These are phyloP conservation scores for Oeneis ivallda DNA, from an alignment of 2,888 invertebrate genomes.

Conservation along the genomic window DNA sequence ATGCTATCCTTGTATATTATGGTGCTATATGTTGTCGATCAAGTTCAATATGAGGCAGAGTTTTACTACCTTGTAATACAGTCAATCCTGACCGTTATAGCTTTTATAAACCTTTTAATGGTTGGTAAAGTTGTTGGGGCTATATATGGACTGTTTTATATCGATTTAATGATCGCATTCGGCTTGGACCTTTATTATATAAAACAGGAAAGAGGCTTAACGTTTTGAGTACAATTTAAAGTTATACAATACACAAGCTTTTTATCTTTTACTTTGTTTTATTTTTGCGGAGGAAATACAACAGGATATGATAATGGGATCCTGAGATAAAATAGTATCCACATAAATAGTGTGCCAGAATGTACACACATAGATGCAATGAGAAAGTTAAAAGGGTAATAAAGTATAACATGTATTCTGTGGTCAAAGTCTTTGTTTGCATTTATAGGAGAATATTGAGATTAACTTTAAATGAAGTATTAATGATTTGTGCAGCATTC, in stretches of 20 bases:
- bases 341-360: neutral
- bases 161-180: conserved; percentile 67
- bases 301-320: conserved; percentile 19
- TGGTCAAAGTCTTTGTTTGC: conserved; percentile 46
- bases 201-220: conserved; percentile 63
- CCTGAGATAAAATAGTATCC: conserved; percentile 29
- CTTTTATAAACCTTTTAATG: conserved; percentile 51
- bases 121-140: conserved; percentile 58
- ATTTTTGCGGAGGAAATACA: neutral
- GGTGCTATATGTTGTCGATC: conserved; percentile 72
- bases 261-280: conserved; percentile 11
- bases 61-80: conserved; percentile 62
- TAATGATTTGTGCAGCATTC: conserved; percentile 47
- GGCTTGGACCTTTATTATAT: conserved; percentile 64
- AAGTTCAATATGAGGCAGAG: conserved; percentile 69
- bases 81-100: conserved; percentile 50
- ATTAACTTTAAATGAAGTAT: conserved; percentile 48
- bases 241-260: neutral
- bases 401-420: conserved; percentile 36
- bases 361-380: conserved; percentile 8
- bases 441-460: conserved; percentile 48
- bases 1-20: conserved; percentile 65
- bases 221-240: conserved; percentile 45
- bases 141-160: conserved; percentile 68
- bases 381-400: conserved; percentile 19